phyloP scores from a whole-genome alignment of 2,113 vertebrate genomes.

The Tragelaphus imberbis region DNA sequence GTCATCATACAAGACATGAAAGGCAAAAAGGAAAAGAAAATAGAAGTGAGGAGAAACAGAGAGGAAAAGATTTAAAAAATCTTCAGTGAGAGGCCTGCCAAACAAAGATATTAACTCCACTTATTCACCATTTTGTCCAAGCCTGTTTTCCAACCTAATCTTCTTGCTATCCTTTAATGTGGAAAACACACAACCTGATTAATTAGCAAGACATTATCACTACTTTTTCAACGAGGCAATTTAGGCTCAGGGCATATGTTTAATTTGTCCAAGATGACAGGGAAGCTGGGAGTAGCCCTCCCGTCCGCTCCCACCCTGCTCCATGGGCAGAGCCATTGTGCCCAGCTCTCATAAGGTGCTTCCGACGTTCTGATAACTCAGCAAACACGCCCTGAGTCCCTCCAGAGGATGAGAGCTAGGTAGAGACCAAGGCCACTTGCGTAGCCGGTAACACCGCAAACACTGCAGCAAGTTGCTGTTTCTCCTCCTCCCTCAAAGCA shows the following conservation, averaged over 20 bases:
- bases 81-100: neutral
- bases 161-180: neutral
- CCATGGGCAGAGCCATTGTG: neutral
- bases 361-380: fast-evolving
- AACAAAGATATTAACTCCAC: neutral
- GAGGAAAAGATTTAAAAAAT: neutral
- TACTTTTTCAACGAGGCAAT: neutral
- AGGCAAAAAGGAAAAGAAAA: neutral
- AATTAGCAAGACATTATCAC: neutral
- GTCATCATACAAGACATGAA: neutral
- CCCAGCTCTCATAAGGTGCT: fast-evolving
- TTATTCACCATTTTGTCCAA: neutral
- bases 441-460: neutral
- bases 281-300: neutral
- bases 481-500: neutral
- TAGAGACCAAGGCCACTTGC: fast-evolving
- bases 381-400: neutral
- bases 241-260: neutral
- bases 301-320: neutral
- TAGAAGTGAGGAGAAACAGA: neutral
- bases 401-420: too few species aligned
- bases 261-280: neutral
- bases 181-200: neutral
- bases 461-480: fast-evolving
- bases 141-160: neutral